Base-by-base conservation (phyloP, 1,140 invertebrate species). In the Xylocopa sonorina region DNA sequence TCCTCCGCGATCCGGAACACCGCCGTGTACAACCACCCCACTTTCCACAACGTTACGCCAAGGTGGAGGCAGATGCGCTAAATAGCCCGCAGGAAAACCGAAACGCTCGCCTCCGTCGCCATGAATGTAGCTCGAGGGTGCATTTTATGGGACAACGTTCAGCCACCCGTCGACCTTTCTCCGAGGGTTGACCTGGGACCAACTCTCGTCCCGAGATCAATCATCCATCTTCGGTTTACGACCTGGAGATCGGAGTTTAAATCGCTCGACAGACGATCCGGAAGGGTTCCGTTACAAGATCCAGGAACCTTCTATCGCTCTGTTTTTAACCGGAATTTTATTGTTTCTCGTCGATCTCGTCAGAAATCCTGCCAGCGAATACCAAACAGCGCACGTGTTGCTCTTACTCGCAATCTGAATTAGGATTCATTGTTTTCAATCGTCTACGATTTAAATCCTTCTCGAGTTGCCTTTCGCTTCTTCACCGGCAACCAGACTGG, bases 31-130 rank as follows among this genome's bases (percentile, higher is more conserved):
- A 27, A 10, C 24, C 32, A 48, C 29, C 68, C 55, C 12, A 57
- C 69, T 60, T 81, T 79, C 57, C 58, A n/a, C n/a, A 48, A 48
- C 81, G 77, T 32, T 29, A 80, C 82, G 53, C 66, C 71, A 80
- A 62, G 78, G 78, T 88, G 89, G 90, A 88, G 88, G 87, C 91
- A 92, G 91, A 91, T 92, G 91, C 88, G 79, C 89, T 90, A 91
- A 92, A 92, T 91, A 91, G 90, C 90, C 87, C 86, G 63, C 72
- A 82, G 88, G 84, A 90, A 90, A 88, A 87, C 85, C 84, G 77
- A 88, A 90, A 84, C 83, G 83, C 80, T 67, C 80, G 51, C 58
- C 68, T 53, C 64, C 60, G 53, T 48, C 75, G 62, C 83, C 81
- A 83, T 82, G 78, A 79, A 87, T 87, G 85, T 85, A 76, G 82